phyloP scores from a whole-genome alignment of 2,888 invertebrate genomes.

The Sphaeridia pumilis region DNA sequence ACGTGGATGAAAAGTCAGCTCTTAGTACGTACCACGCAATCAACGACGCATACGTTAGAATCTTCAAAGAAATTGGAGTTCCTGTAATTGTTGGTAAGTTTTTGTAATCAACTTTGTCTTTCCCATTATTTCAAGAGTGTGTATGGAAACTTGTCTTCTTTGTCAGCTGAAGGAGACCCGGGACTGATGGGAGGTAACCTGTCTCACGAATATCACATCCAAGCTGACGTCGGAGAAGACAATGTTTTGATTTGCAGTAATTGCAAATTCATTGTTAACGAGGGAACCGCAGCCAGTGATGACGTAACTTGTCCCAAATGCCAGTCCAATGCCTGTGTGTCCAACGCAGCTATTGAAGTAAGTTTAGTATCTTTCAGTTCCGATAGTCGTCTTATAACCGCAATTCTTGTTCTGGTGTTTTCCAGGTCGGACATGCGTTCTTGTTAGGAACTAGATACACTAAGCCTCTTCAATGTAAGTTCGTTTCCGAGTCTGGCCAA shows the following conservation, averaged over 20 bases:
- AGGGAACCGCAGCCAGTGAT: slow-evolving; percentile 42
- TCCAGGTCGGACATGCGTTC: slow-evolving; percentile 77
- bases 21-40: slow-evolving; percentile 54
- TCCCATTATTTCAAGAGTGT: too few relatives aligned
- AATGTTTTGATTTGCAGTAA: slow-evolving; percentile 50
- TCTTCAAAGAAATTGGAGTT: slow-evolving; percentile 58
- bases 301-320: slow-evolving; percentile 37
- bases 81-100: slow-evolving; percentile 53
- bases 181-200: slow-evolving; percentile 74
- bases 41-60: slow-evolving; percentile 50
- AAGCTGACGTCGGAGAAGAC: slow-evolving; percentile 70
- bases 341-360: too few relatives aligned
- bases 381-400: too few relatives aligned
- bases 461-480: slow-evolving; percentile 53
- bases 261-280: slow-evolving; percentile 50
- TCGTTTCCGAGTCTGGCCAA: slow-evolving; percentile 40
- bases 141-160: too few relatives aligned
- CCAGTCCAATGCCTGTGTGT: slow-evolving; percentile 3
- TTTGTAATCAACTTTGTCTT: too few relatives aligned
- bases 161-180: slow-evolving; percentile 57
- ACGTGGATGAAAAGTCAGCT: slow-evolving; percentile 51
- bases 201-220: slow-evolving; percentile 87
- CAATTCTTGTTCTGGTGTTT: neutral
- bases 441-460: slow-evolving; percentile 76
- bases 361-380: too few relatives aligned